Evolutionary conservation across 2,113 vertebrate genomes (phyloP).

Genomic region (Probosciger aterrimus): DNA sequence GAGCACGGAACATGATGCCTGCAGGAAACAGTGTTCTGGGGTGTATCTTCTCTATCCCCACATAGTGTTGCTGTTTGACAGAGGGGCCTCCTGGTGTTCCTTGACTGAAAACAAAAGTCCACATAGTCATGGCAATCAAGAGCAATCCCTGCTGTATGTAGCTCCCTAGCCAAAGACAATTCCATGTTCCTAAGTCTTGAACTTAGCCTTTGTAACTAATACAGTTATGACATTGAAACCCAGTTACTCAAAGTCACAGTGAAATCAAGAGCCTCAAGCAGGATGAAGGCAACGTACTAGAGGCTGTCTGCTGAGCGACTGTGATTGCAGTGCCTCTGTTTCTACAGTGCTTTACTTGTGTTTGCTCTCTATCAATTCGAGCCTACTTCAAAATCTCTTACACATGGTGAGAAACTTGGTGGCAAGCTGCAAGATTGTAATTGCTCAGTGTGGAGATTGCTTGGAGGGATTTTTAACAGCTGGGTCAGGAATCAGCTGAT

Average conservation of each 20-base stretch:
- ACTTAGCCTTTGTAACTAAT: not conserved
- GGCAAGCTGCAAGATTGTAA: not conserved
- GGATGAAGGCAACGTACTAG: not conserved
- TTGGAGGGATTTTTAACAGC: conserved; percentile 14
- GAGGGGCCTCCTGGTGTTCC: not conserved
- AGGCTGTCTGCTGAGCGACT: not conserved
- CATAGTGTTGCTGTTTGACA: not conserved
- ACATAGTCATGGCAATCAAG: not conserved
- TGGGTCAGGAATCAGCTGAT: not conserved
- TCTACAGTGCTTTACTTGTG: not conserved
- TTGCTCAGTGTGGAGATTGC: not conserved
- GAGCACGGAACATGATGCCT: not conserved
- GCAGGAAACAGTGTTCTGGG: not conserved
- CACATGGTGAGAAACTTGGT: not conserved
- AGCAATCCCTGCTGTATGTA: not conserved
- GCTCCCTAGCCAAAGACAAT: not conserved
- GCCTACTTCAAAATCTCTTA: not conserved
- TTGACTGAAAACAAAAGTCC: not conserved
- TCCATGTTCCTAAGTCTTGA: not conserved
- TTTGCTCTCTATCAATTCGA: not conserved
- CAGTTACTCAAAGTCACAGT: not conserved
- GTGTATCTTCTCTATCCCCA: not conserved
- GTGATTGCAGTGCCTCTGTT: not conserved
- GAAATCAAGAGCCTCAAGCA: not conserved
- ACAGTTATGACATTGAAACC: not conserved